A percentile compares a stretch with the other conserved stretches of the same genome.
phyloP scores from a whole-genome alignment of 2,113 vertebrate species.

The Hyperopisus bebe region DNA sequence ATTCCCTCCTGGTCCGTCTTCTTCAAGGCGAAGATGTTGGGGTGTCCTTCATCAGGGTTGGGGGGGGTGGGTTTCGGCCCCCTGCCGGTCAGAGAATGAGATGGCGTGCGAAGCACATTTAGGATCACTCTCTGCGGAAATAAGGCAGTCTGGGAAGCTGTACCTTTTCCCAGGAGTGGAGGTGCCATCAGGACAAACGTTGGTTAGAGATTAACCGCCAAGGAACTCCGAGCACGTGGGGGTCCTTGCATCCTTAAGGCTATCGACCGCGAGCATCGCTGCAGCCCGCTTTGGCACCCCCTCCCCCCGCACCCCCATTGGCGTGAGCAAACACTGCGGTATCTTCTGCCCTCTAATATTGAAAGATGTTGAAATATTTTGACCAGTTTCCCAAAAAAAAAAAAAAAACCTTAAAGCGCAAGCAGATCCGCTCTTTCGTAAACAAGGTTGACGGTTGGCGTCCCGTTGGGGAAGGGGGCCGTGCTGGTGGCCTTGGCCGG shows the following conservation, averaged over 20 bases:
- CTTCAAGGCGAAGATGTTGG: not conserved
- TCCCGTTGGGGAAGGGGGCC: not conserved
- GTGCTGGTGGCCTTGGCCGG: not conserved
- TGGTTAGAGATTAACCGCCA: slow-evolving; percentile 41
- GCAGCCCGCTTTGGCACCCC: not conserved
- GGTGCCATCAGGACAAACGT: not conserved
- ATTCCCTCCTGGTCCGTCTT: not conserved
- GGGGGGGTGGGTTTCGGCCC: not conserved
- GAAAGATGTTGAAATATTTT: slow-evolving; percentile 15
- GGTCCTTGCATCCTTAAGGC: slow-evolving; percentile 21
- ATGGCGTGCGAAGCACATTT: not conserved
- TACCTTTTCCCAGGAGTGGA: not conserved
- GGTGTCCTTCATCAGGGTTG: not conserved
- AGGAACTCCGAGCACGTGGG: slow-evolving; percentile 22
- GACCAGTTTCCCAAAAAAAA: not conserved
- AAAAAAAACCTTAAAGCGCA: not conserved
- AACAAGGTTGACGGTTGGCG: not conserved
- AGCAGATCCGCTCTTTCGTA: not conserved
- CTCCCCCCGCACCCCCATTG: not conserved
- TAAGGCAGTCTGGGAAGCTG: not conserved
- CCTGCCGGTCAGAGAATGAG: not conserved
- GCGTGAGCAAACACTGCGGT: slow-evolving; percentile 16
- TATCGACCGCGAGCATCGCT: slow-evolving; percentile 19
- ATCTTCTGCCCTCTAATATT: not conserved
- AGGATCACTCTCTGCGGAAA: slow-evolving; percentile 14